These are phyloP conservation scores for Callyntrura guangdongensis DNA, from an alignment of 2,888 invertebrate genomes.

Conservation along the genomic window DNA sequence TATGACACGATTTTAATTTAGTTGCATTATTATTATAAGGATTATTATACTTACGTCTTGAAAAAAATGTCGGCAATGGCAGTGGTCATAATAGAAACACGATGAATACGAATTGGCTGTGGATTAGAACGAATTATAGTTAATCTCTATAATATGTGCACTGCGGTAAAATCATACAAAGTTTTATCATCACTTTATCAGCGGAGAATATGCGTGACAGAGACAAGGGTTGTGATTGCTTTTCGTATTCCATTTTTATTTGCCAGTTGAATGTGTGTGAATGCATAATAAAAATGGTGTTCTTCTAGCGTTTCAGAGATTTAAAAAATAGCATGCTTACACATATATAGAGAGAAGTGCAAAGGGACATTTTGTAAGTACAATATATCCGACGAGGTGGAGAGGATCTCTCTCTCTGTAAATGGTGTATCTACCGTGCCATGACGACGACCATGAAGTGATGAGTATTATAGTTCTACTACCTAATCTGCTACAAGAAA, in stretches of 20 bases:
- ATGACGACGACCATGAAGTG: slow-evolving; percentile 75
- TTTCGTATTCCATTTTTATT: slow-evolving; percentile 42
- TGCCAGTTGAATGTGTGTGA: slow-evolving; percentile 52
- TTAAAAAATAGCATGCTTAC: slow-evolving; percentile 9
- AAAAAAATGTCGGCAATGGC: slow-evolving; percentile 20
- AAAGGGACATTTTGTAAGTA: slow-evolving; percentile 20
- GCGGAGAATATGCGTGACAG: slow-evolving; percentile 62
- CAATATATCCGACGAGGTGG: background rate
- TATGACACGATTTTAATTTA: slow-evolving; percentile 51
- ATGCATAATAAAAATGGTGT: slow-evolving; percentile 67
- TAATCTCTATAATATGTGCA: slow-evolving; percentile 26
- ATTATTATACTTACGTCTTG: background rate
- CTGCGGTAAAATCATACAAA: slow-evolving; percentile 40
- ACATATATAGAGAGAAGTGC: slow-evolving; percentile 10
- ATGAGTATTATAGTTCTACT: slow-evolving; percentile 43
- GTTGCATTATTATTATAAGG: background rate
- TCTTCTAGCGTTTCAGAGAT: slow-evolving; percentile 47
- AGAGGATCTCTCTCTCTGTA: slow-evolving; percentile 23
- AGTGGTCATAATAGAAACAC: slow-evolving; percentile 1
- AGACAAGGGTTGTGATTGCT: slow-evolving; percentile 57
- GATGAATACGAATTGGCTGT: background rate
- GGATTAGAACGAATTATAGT: slow-evolving; percentile 59
- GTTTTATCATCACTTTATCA: slow-evolving; percentile 69
- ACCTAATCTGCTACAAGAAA: slow-evolving; percentile 19
- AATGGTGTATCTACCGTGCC: slow-evolving; percentile 47